Evolutionary conservation across 2,797 vertebrate species (phyloP).

Genomic region (Galago senegalensis): DNA sequence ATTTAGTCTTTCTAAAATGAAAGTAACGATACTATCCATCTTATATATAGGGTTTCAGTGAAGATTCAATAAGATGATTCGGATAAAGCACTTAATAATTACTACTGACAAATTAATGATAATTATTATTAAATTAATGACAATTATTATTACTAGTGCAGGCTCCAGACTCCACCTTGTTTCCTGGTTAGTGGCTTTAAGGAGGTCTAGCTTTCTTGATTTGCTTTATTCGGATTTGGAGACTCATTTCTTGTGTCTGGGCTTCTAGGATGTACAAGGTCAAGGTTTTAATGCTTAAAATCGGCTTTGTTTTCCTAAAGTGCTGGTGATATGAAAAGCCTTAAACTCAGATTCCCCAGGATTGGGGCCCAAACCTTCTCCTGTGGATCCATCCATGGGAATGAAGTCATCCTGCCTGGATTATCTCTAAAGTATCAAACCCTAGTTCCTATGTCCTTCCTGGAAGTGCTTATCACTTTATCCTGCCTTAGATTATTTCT

Average conservation of each 20-base stretch:
- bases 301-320: neutral
- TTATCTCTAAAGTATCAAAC: neutral
- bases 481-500: neutral
- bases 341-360: neutral
- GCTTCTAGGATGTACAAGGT: neutral
- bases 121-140: neutral
- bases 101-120: neutral
- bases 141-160: neutral
- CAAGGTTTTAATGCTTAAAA: neutral
- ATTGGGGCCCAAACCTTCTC: neutral
- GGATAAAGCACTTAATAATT: neutral
- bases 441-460: neutral
- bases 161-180: neutral
- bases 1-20: conserved; percentile 38
- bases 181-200: neutral
- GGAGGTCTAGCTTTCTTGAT: neutral
- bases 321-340: neutral
- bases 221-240: conserved; percentile 10
- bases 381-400: neutral
- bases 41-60: neutral
- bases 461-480: neutral
- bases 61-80: conserved; percentile 18
- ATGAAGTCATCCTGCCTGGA: neutral
- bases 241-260: neutral
- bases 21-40: neutral